Conservation (phyloP, 2,113 vertebrate genomes). For the Larimichthys crocea region DNA sequence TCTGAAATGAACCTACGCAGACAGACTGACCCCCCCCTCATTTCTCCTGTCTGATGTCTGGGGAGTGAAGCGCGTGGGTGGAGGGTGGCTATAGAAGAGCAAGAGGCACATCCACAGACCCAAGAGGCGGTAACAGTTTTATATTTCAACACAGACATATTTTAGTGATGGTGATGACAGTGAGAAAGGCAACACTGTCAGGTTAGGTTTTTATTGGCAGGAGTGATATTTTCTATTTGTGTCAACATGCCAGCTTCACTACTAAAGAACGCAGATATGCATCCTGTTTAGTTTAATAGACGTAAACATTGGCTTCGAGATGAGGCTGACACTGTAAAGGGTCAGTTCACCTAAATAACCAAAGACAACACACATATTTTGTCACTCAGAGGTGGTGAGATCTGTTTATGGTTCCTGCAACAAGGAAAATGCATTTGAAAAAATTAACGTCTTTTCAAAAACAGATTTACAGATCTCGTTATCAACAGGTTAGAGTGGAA, state of each 20-base stretch:
- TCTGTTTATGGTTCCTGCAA: background rate
- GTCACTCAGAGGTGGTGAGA: background rate
- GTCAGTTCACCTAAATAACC: background rate
- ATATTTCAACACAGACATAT: slow-evolving; percentile 57
- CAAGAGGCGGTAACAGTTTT: slow-evolving; percentile 54
- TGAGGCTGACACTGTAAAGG: background rate
- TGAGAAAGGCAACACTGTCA: slow-evolving; percentile 62
- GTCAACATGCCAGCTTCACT: slow-evolving; percentile 40
- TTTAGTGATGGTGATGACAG: slow-evolving; percentile 70
- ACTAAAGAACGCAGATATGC: slow-evolving; percentile 1
- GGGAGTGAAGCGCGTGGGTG: slow-evolving; percentile 1
- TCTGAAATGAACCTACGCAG: background rate
- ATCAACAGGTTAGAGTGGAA: background rate
- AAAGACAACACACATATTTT: background rate
- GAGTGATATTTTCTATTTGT: slow-evolving; percentile 67
- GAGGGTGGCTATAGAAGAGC: slow-evolving; percentile 8
- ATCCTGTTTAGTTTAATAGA: slow-evolving; percentile 4
- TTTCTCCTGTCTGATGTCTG: slow-evolving; percentile 15
- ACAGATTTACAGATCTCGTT: background rate
- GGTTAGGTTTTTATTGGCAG: slow-evolving; percentile 67
- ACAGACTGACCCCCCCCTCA: background rate
- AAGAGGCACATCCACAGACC: slow-evolving; percentile 13
- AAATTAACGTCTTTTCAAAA: background rate
- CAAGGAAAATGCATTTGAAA: background rate
- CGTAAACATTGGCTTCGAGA: slow-evolving; percentile 33